phyloP scores from a whole-genome alignment of 2,113 vertebrate genomes.

The Protobothrops flavoviridis region DNA sequence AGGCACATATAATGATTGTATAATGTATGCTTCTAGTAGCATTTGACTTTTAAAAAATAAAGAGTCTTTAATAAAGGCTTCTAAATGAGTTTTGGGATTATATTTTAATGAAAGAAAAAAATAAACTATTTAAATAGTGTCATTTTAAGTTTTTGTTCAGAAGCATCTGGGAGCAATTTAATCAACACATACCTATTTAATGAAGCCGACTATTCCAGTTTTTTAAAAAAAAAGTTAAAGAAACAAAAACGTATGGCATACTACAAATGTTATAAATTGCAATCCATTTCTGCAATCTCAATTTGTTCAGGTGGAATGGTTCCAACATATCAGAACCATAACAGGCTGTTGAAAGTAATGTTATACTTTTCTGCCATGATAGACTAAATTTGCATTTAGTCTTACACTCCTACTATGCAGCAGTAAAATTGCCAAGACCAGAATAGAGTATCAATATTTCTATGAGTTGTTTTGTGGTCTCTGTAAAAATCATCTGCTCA shows the following conservation, averaged over 20 bases:
- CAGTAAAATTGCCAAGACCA: neutral
- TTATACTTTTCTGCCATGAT: neutral
- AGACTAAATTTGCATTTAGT: neutral
- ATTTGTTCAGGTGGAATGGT: neutral
- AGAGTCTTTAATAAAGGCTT: neutral
- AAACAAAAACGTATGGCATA: neutral
- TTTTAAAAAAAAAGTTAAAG: neutral
- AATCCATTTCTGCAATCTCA: neutral
- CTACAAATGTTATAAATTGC: neutral
- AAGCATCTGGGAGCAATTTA: neutral
- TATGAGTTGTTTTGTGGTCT: neutral
- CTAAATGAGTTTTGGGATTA: neutral
- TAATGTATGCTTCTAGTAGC: neutral
- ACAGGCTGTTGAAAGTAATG: neutral
- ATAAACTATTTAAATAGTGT: neutral
- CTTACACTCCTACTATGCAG: neutral
- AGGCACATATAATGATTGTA: neutral
- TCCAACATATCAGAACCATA: neutral
- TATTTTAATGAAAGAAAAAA: neutral
- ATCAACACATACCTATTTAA: neutral
- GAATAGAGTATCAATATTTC: neutral
- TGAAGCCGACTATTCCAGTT: neutral
- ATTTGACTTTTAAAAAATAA: neutral
- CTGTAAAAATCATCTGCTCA: slow-evolving; percentile 10
- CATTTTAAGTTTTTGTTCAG: neutral